Base-by-base conservation (phyloP, 2,113 vertebrate species). In the Centrocercus urophasianus region DNA sequence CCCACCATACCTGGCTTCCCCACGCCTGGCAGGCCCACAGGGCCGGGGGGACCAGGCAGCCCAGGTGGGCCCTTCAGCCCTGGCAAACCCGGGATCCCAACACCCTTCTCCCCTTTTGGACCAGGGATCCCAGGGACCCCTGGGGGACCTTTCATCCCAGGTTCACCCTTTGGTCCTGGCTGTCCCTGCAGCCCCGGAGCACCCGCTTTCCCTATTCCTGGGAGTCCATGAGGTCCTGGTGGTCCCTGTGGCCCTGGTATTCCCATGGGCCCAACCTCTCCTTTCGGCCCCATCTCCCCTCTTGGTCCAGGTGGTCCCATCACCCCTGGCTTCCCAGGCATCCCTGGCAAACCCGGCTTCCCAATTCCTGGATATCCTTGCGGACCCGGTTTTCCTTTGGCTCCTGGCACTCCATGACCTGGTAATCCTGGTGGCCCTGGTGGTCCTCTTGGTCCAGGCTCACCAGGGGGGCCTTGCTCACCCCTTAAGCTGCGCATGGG, bases 51-150 rank as follows among this genome's bases (percentile, higher is more conserved):
- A 20, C 99, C 99, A 1, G 98, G 98, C 57, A 97, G 93, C 19
- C 99, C 99, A 1, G 98, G 97, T 2, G 98, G 98, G 13, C 99
- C 99, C 96, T 99, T 99, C 34, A 98, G 96, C 27, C 99, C 99
- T 0, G 98, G 99, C 92, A 98, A 94, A 64, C 99, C 99, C 0
- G 99, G 98, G 70, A 98, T 97, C 21, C 99, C 99, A 0, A 99
- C 96, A 2, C 99, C 99, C 92, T 98, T 99, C 67, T 99, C 99
- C 72, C 99, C 99, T 98, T 99, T 99, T 12, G 98, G 98, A 40
- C 99, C 99, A n/a, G 97, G 98, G 59, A 99, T 97, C 36, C 99
- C 99, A 1, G 98, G 99, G 42, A 97, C 97, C 81, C 99, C 99
- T 5, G 99, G 98, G 14, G 97, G 97, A 42, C 99, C 99, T 97